phyloP scores from a whole-genome alignment of 2,113 vertebrate genomes.

The Elephantulus edwardii region DNA sequence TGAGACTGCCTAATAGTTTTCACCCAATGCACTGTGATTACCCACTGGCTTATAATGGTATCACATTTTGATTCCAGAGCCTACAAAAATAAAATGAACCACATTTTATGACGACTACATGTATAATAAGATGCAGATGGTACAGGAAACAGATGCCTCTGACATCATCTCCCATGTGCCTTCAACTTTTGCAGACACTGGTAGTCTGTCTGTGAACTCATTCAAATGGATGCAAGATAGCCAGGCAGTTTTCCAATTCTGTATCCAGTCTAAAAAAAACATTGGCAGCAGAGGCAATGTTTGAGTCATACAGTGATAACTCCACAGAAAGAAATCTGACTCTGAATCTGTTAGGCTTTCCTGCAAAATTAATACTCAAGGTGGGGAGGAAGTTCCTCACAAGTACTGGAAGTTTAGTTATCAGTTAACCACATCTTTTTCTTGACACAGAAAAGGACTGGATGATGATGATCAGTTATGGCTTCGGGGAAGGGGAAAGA shows the following conservation, averaged over 20 bases:
- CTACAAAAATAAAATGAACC: constrained; percentile 64
- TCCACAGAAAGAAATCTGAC: constrained; percentile 45
- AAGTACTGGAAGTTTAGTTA: neutral
- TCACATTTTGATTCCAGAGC: constrained; percentile 65
- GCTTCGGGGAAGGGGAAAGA: neutral
- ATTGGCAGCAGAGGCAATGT: neutral
- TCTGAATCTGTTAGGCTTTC: constrained; percentile 45
- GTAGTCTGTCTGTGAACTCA: constrained; percentile 72
- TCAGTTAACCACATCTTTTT: constrained; percentile 8
- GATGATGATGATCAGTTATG: neutral
- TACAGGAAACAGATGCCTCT: constrained; percentile 78
- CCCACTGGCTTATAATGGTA: constrained; percentile 48
- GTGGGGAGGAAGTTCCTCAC: neutral
- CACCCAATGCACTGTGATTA: constrained; percentile 72
- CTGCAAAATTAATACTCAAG: constrained; percentile 39
- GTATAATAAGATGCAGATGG: constrained; percentile 77
- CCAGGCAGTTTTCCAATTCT: constrained; percentile 59
- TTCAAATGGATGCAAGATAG: constrained; percentile 72
- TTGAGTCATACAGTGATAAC: constrained; percentile 21
- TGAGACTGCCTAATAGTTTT: constrained; percentile 51
- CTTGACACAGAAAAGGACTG: neutral
- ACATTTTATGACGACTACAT: constrained; percentile 72
- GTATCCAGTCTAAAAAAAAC: constrained; percentile 25
- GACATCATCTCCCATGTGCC: constrained; percentile 75
- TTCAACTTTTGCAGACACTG: constrained; percentile 78